Conservation (phyloP, 2,113 vertebrate species). For the Cephalopterus ornatus region DNA sequence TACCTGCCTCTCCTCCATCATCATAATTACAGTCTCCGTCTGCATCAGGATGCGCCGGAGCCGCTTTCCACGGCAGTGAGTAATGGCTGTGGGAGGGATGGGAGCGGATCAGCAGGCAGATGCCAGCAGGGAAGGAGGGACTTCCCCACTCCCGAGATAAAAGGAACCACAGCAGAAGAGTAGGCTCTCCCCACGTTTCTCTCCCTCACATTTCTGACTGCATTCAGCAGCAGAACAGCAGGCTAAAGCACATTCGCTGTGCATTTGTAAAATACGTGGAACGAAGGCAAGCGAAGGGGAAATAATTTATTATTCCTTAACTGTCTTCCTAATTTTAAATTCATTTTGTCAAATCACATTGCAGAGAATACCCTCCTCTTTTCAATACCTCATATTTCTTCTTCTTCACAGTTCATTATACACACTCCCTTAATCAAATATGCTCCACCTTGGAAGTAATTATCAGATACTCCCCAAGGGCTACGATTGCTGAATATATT, state of each 20-base stretch:
- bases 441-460: conserved; percentile 72
- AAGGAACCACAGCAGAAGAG: not conserved
- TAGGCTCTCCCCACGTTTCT: not conserved
- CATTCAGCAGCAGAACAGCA: not conserved
- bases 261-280: conserved; percentile 6
- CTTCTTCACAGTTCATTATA: conserved; percentile 71
- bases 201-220: not conserved
- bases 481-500: conserved; percentile 57
- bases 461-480: conserved; percentile 67
- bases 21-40: not conserved
- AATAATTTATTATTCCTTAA: conserved; percentile 51
- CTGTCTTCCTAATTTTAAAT: conserved; percentile 27
- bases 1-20: not conserved
- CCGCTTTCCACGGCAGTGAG: not conserved
- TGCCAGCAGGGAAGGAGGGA: not conserved
- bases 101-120: not conserved
- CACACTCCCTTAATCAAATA: conserved; percentile 71
- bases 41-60: not conserved
- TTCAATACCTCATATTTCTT: conserved; percentile 57
- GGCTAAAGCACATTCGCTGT: not conserved
- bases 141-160: not conserved
- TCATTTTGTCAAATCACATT: conserved; percentile 54
- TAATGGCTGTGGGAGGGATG: not conserved
- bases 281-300: not conserved
- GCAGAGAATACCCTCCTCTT: conserved; percentile 35